Percentiles rank a stretch among this genome's conserved stretches.
phyloP scores from a whole-genome alignment of 1,140 invertebrate species.

The Mizuhopecten yessoensis region DNA sequence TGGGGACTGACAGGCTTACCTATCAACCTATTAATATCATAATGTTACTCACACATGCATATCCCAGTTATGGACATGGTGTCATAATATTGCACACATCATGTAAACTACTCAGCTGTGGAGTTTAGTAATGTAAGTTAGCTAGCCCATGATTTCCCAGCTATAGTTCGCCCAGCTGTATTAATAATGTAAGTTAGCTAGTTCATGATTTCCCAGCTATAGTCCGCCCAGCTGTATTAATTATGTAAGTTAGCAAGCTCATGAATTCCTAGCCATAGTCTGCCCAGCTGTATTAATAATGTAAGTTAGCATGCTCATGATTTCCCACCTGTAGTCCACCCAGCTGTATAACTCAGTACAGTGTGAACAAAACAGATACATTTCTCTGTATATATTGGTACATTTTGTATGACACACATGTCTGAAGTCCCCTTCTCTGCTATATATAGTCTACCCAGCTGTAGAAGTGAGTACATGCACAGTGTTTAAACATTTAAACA shows the following conservation, averaged over 20 bases:
- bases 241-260: background rate
- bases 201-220: background rate
- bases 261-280: background rate
- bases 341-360: background rate
- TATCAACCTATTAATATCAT: conserved; percentile 6
- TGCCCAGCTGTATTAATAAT: background rate
- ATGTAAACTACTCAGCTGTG: background rate
- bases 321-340: background rate
- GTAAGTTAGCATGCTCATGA: too few species aligned
- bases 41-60: conserved; percentile 14
- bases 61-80: background rate
- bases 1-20: background rate
- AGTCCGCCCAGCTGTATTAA: background rate
- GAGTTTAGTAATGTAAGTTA: background rate
- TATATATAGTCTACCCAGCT: background rate
- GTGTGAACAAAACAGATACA: too few species aligned
- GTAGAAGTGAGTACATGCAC: too few species aligned
- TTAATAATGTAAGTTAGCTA: background rate
- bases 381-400: too few species aligned
- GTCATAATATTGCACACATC: conserved; percentile 38
- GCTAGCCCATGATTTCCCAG: too few species aligned
- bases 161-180: background rate
- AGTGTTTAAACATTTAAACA: too few species aligned
- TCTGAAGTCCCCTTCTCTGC: background rate
- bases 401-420: background rate